Conservation (phyloP, 2,797 vertebrate genomes). For the Syngnathus rostellatus region DNA sequence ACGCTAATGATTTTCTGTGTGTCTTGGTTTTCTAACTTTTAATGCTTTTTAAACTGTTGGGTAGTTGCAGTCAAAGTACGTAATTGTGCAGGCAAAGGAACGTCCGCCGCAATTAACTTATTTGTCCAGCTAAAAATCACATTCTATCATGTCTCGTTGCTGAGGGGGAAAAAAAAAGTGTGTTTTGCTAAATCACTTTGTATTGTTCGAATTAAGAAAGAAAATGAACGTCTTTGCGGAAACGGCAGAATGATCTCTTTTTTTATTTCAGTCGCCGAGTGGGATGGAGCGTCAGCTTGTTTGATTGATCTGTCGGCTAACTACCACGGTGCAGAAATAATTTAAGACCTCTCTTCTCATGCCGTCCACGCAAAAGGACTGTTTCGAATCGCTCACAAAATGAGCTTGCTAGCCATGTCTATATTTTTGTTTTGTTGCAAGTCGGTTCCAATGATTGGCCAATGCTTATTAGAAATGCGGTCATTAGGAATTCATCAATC, state of each 20-base stretch:
- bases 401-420: neutral
- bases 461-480: neutral
- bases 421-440: neutral
- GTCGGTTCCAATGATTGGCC: neutral
- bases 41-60: neutral
- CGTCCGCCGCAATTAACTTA: neutral
- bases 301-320: neutral
- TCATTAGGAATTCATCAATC: neutral
- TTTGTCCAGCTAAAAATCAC: neutral
- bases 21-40: neutral
- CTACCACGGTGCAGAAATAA: neutral
- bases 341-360: neutral
- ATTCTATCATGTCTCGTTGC: neutral
- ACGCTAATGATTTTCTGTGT: neutral
- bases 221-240: neutral
- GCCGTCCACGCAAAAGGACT: neutral
- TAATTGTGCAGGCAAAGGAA: neutral
- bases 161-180: neutral
- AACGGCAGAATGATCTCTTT: neutral
- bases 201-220: neutral
- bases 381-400: neutral
- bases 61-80: neutral
- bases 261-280: neutral
- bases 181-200: constrained; percentile 2
- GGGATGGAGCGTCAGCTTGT: neutral